Evolutionary conservation across 2,113 vertebrate genomes (phyloP), one percentile per base, ranked within the genome.

Genomic region (Tragulus kanchil): DNA sequence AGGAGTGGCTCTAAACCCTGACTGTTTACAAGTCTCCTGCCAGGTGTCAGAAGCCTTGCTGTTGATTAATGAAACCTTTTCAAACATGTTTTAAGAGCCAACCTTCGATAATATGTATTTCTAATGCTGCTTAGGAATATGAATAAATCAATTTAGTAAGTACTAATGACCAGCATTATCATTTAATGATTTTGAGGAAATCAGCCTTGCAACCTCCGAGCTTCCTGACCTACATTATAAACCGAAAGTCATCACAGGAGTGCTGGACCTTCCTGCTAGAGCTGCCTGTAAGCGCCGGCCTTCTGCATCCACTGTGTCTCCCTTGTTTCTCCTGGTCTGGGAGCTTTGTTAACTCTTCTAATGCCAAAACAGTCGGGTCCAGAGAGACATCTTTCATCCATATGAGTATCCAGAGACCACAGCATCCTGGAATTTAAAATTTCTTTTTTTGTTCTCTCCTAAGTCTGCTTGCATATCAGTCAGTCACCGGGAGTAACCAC

Each of bases 51-150:
- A 81, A 89, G 52, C 65, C 58, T 71, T 77, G 54, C 54, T 56
- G 10, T 26, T 78, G 52, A 77, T 59, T 61, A 26, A 65, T 61
- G 56, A 82, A 67, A n/a, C 21, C 21, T 85, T 61, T 81, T 91
- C 58, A 89, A 59, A 64, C 79, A 26, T 31, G 17, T 91, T 81
- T 94, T 89, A 42, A 79, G 89, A 95, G 64, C 45, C 62, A 84
- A 5, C 58, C 50, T 92, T 75, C 79, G 73, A 73, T 45, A 77
- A 45, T 48, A 52, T 26, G 1, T 31, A 23, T 90, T 93, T 94
- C 85, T 42, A 81, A 15, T 85, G 64, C 12, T 85, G 81, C 71
- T 59, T 79, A 69, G 14, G 6, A 71, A 48, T 28, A 58, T 71
- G 52, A 90, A 17, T 58, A 31, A 45, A 23, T 54, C 19, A 10